phyloP scores from a whole-genome alignment of 2,113 vertebrate genomes.

The Grantiella picta region DNA sequence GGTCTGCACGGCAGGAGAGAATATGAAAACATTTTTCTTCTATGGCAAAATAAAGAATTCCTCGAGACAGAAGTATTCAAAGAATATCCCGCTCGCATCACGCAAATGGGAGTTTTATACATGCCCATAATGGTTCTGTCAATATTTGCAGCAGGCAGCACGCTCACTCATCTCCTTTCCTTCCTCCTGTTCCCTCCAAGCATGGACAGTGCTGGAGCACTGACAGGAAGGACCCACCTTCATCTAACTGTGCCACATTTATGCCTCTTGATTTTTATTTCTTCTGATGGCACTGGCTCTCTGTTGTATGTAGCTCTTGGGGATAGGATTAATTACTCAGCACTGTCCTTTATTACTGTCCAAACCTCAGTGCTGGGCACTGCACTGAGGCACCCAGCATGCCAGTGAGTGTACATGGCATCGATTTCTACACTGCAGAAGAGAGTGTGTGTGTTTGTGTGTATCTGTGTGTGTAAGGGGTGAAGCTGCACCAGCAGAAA shows the following conservation, averaged over 20 bases:
- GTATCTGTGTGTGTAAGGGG: rapidly evolving
- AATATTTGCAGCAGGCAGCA: constrained; percentile 62
- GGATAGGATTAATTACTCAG: neutral
- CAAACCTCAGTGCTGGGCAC: neutral
- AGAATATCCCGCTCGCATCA: constrained; percentile 54
- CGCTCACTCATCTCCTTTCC: constrained; percentile 35
- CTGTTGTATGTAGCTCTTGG: neutral
- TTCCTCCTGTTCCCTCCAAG: neutral
- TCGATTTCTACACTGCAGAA: rapidly evolving
- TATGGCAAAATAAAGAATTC: constrained; percentile 74
- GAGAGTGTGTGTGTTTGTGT: rapidly evolving
- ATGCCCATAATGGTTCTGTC: constrained; percentile 66
- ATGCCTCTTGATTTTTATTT: neutral
- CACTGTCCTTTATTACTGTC: rapidly evolving
- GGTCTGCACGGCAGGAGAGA: constrained; percentile 74
- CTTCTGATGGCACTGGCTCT: neutral
- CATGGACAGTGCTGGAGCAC: neutral
- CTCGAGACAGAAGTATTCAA: constrained; percentile 71
- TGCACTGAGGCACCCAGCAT: rapidly evolving
- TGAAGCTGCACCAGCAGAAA: neutral
- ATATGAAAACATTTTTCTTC: constrained; percentile 82
- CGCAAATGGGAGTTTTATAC: constrained; percentile 68
- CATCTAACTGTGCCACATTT: rapidly evolving
- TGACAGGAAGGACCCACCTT: neutral
- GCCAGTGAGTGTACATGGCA: rapidly evolving